phyloP scores from a whole-genome alignment of 2,888 invertebrate species.

The Theretra japonica region DNA sequence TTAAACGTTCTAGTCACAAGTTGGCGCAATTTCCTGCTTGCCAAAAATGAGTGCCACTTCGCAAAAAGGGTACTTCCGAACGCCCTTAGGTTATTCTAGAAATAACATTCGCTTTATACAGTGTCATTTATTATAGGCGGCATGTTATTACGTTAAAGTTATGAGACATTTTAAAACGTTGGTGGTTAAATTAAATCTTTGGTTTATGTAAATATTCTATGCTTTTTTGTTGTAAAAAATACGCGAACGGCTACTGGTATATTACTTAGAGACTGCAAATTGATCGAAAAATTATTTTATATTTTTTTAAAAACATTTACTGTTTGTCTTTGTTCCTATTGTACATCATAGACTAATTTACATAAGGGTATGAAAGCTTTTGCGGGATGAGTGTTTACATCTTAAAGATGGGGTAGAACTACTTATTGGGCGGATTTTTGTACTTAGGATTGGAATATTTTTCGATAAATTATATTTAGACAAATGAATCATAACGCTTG shows the following conservation, averaged over 20 bases:
- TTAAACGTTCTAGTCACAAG: conserved; percentile 64
- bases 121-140: neutral
- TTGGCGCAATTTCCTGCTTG: conserved; percentile 75
- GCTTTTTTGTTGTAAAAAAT: too few species aligned
- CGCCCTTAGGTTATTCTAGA: conserved; percentile 24
- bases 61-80: conserved; percentile 66
- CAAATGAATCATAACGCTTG: neutral
- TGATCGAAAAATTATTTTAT: neutral
- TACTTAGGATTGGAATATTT: neutral
- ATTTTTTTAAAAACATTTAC: neutral
- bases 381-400: conserved; percentile 74
- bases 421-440: neutral
- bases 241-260: too few species aligned
- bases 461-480: neutral
- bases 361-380: conserved; percentile 76
- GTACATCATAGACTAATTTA: conserved; percentile 71
- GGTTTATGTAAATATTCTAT: too few species aligned
- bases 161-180: too few species aligned
- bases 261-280: neutral
- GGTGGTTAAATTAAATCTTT: too few species aligned
- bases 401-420: conserved; percentile 38
- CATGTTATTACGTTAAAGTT: neutral
- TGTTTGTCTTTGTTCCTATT: conserved; percentile 36
- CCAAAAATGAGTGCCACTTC: conserved; percentile 77
- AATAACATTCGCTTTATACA: neutral